These are phyloP conservation scores for Anguilla pacifica DNA, from an alignment of 2,797 vertebrate species.

Conservation along the genomic window DNA sequence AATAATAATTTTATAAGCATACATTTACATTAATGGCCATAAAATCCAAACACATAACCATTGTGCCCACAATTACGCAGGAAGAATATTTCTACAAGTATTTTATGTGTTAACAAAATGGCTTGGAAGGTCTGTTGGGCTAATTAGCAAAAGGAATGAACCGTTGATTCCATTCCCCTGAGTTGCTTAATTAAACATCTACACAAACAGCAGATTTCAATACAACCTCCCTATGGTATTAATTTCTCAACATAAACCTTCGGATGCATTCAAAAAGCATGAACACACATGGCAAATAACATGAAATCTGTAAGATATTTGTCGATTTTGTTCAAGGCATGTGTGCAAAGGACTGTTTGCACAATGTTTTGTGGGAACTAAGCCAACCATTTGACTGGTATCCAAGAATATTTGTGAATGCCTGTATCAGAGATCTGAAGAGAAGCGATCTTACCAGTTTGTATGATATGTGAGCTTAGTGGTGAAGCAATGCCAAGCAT, in stretches of 20 bases:
- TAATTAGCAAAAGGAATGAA: slow-evolving; percentile 74
- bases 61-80: slow-evolving; percentile 27
- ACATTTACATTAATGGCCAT: slow-evolving; percentile 19
- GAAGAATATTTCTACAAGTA: slow-evolving; percentile 78
- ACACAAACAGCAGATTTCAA: background rate
- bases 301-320: background rate
- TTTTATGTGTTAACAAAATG: slow-evolving; percentile 66
- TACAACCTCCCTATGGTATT: slow-evolving; percentile 1
- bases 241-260: slow-evolving; percentile 2
- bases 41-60: slow-evolving; percentile 22
- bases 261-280: background rate
- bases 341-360: background rate
- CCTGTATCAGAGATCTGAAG: background rate
- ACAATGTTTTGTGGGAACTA: background rate
- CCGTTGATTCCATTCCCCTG: slow-evolving; percentile 28
- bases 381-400: background rate
- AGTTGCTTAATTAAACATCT: slow-evolving; percentile 27
- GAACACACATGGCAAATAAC: background rate
- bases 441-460: background rate
- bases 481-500: slow-evolving; percentile 1
- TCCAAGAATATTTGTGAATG: background rate
- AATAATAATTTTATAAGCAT: slow-evolving; percentile 8
- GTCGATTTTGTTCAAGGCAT: background rate
- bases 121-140: slow-evolving; percentile 65
- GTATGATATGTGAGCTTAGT: slow-evolving; percentile 10